phyloP scores from a whole-genome alignment of 2,888 invertebrate species.

The Chrysina gloriosa region DNA sequence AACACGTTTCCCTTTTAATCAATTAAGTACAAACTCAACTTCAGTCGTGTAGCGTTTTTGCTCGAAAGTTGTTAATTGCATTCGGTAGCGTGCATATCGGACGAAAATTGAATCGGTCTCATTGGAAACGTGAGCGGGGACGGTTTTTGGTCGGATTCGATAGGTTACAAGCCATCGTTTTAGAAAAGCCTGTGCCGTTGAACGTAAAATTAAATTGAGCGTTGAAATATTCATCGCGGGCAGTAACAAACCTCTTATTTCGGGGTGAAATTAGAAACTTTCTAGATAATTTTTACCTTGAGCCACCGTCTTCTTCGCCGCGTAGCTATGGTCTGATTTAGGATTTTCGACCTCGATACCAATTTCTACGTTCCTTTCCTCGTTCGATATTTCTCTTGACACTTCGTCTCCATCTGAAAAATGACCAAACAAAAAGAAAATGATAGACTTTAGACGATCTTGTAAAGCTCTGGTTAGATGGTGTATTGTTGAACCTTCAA shows the following conservation, averaged over 20 bases:
- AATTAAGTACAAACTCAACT: too few species aligned
- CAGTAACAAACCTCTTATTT: not conserved
- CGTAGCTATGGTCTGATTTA: conserved; percentile 62
- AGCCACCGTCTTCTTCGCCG: conserved; percentile 71
- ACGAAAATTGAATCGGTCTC: conserved; percentile 35
- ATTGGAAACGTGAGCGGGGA: not conserved
- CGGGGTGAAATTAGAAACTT: not conserved
- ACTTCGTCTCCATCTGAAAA: conserved; percentile 1
- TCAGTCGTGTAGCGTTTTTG: not conserved
- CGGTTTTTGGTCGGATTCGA: not conserved
- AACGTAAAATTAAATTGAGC: too few species aligned
- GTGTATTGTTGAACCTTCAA: too few species aligned
- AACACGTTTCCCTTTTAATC: too few species aligned
- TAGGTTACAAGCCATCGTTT: not conserved
- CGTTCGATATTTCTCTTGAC: conserved; percentile 3
- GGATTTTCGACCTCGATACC: not conserved
- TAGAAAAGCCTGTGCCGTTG: not conserved
- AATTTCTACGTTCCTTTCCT: not conserved
- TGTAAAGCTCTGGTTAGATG: too few species aligned
- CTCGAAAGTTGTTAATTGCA: conserved; percentile 32
- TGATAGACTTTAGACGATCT: too few species aligned
- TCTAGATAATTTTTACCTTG: conserved; percentile 62
- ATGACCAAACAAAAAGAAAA: too few species aligned
- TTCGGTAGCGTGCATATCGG: conserved; percentile 4
- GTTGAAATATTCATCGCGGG: too few species aligned